Percentiles rank a stretch among this genome's conserved stretches.
These are phyloP conservation scores for Apus apus DNA, from an alignment of 2,113 vertebrate genomes.

Conservation along the genomic window DNA sequence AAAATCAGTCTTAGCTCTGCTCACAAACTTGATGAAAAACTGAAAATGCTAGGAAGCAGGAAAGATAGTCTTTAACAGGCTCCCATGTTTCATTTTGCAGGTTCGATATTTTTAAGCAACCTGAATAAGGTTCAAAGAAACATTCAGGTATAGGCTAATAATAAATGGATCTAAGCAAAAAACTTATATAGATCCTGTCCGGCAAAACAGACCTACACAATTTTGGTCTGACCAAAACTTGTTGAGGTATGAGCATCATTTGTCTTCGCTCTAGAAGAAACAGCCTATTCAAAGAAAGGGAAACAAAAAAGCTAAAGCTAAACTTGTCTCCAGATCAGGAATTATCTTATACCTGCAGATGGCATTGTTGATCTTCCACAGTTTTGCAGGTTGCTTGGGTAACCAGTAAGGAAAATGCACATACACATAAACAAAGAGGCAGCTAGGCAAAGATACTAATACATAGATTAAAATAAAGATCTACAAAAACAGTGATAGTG, in stretches of 20 bases:
- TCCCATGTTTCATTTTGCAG: not conserved
- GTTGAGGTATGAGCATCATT: not conserved
- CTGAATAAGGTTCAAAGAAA: not conserved
- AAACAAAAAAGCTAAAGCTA: not conserved
- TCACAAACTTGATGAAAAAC: not conserved
- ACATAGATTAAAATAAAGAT: constrained; percentile 72
- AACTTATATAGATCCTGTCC: not conserved
- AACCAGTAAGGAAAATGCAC: not conserved
- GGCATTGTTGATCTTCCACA: constrained; percentile 77
- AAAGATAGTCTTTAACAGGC: not conserved
- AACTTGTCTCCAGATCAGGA: not conserved
- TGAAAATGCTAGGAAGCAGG: not conserved
- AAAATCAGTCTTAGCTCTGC: not conserved
- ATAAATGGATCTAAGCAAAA: not conserved
- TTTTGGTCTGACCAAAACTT: not conserved
- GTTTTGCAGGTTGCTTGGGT: not conserved
- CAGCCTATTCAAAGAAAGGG: not conserved
- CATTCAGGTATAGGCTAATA: not conserved
- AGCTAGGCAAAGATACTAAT: constrained; percentile 58
- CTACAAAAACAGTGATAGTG: constrained; percentile 67
- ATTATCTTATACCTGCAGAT: constrained; percentile 67
- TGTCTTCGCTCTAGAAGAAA: not conserved
- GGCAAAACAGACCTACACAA: not conserved
- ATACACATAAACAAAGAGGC: not conserved
- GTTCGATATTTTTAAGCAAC: not conserved